Conservation (phyloP, 2,797 vertebrate species). For the Petrocephalus schoutedeni region DNA sequence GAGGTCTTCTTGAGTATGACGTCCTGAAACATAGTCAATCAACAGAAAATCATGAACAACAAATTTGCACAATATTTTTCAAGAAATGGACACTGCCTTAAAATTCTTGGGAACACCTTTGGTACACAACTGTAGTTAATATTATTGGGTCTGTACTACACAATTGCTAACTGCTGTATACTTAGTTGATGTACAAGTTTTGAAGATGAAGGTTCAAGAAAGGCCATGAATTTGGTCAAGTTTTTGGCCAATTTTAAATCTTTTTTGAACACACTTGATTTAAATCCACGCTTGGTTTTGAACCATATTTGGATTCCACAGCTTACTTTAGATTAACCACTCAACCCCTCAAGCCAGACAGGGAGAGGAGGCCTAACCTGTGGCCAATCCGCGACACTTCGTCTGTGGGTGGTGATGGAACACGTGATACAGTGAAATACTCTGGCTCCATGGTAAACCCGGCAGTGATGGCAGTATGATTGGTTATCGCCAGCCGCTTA, state of each 20-base stretch:
- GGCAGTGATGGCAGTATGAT: conserved; percentile 68
- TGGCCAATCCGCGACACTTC: conserved; percentile 29
- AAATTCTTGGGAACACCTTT: background rate
- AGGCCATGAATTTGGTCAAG: background rate
- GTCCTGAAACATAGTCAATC: conserved; percentile 36
- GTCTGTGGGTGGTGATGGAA: conserved; percentile 31
- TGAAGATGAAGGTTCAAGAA: background rate
- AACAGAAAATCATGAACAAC: background rate
- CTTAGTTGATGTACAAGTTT: background rate
- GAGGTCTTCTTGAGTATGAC: conserved; percentile 36
- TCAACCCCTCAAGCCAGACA: background rate
- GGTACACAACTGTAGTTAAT: background rate
- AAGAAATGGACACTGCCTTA: background rate
- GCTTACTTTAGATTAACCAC: background rate
- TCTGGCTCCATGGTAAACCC: conserved; percentile 65
- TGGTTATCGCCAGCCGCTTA: conserved; percentile 72
- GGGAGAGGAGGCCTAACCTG: background rate
- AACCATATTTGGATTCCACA: background rate
- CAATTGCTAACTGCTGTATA: background rate
- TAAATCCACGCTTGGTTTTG: background rate
- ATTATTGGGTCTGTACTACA: background rate
- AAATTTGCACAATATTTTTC: background rate
- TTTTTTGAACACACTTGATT: background rate
- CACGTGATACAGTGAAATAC: conserved; percentile 62
- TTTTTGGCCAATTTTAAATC: background rate